Evolutionary conservation across 2,113 vertebrate species (phyloP).

Genomic region (Sphaerodactylus townsendi): DNA sequence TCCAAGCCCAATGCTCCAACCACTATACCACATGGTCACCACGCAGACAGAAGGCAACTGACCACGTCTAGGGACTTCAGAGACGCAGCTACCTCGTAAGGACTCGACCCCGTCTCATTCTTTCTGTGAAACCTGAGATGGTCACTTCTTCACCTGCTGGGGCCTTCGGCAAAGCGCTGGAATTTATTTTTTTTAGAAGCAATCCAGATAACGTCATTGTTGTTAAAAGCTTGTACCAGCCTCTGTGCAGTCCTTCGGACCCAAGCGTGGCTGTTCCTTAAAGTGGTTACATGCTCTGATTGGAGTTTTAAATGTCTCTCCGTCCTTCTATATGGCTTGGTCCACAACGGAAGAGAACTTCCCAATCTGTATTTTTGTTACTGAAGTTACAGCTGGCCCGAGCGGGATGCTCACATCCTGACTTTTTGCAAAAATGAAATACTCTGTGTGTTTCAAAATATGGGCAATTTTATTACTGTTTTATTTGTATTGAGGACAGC

Average conservation of each 20-base stretch:
- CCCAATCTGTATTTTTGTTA: neutral
- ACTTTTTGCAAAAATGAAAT: too few relatives aligned
- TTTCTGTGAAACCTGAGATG: neutral
- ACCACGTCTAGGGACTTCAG: too few relatives aligned
- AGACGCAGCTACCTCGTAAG: neutral
- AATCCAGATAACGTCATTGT: neutral
- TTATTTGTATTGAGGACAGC: too few relatives aligned
- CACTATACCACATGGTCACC: too few relatives aligned
- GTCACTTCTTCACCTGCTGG: neutral
- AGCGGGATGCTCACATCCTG: too few relatives aligned
- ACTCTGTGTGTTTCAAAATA: too few relatives aligned
- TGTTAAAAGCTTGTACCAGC: neutral
- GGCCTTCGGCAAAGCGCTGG: neutral
- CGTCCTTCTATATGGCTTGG: too few relatives aligned
- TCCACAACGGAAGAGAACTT: neutral
- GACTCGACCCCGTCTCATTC: neutral
- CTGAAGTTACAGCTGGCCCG: neutral
- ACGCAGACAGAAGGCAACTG: too few relatives aligned
- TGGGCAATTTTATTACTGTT: too few relatives aligned
- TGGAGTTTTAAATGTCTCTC: neutral
- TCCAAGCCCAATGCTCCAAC: too few relatives aligned
- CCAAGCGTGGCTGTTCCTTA: neutral
- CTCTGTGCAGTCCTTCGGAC: rapidly evolving
- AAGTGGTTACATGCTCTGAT: neutral
- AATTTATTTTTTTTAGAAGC: too few relatives aligned